Evolutionary conservation across 2,113 vertebrate species (phyloP).

Genomic region (Numida meleagris): DNA sequence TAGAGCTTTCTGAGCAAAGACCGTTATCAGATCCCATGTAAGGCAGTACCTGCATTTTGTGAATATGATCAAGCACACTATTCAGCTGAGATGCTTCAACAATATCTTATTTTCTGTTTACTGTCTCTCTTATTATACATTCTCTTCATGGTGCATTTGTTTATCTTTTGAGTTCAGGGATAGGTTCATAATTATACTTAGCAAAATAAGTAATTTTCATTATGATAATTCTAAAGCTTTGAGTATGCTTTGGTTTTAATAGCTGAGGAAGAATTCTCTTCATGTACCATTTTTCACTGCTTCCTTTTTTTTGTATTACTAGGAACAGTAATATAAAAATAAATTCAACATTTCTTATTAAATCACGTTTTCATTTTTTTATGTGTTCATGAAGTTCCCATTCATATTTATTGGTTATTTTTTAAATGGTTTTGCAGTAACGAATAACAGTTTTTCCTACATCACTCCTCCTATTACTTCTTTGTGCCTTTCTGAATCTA

Average conservation of each 20-base stretch:
- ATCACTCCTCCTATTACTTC: background rate
- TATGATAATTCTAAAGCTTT: background rate
- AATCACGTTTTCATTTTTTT: background rate
- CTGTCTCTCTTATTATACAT: background rate
- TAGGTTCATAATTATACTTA: background rate
- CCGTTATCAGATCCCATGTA: background rate
- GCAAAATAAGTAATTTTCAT: slow-evolving; percentile 23
- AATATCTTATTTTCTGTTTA: background rate
- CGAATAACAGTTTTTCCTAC: background rate
- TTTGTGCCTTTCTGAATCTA: background rate
- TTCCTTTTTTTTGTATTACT: background rate
- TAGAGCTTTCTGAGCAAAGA: background rate
- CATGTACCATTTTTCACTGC: background rate
- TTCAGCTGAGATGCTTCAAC: background rate
- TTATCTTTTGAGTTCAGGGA: background rate
- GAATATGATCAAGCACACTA: background rate
- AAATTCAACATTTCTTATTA: background rate
- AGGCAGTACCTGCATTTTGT: background rate
- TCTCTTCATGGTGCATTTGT: background rate
- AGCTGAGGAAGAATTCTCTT: background rate
- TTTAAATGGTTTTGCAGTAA: background rate
- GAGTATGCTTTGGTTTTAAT: background rate
- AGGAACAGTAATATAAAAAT: background rate
- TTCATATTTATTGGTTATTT: background rate
- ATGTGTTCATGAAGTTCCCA: background rate